Base-by-base conservation (phyloP, 2,113 vertebrate genomes). In the Gasterosteus nipponicus region DNA sequence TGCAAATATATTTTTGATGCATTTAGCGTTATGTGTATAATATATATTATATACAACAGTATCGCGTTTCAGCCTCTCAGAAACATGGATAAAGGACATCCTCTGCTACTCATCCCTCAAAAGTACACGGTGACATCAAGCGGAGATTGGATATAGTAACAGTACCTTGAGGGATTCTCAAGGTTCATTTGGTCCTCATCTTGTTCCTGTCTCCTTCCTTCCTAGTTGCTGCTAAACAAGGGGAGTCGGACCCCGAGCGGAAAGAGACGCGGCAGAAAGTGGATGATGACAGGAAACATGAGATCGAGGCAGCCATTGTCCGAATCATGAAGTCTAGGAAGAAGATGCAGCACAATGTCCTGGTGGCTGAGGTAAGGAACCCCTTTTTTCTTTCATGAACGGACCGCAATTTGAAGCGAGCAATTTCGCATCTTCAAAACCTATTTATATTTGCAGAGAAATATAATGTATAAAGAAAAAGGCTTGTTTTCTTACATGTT, bases 321-420 rank as follows among this genome's bases (percentile, higher is more conserved):
- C 95, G 98, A 86, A 98, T 98, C 93, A 99, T 99, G 98, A 99
- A 99, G 91, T 98, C 97, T 46, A 96, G 96, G 81, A 99, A 98
- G 96, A 98, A 96, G 94, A 98, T 99, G 96, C 97, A 99, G 83
- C 98, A 99, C 93, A 99, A 97, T 14, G 95, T 98, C 77, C 91
- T 99, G 90, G 97, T 99, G 93, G 96, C 98, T 87, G 98, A 99
- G 96, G 97, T 98, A 89, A 89, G 78, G 53, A 12, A 5, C 15
- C 6, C 11, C 41, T 35, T 56, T 31, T 46, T 3, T 5, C 44
- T 60, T 12, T 12, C 12, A 29, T 11, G 35, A 31, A 31, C 14
- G 8, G 15, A 29, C 44, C 29, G 6, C 33, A 5, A 9, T 54
- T 64, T n/a, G 12, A 54, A 44, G 42, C 1, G 10, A 33, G 47